Percentiles rank a stretch among this genome's conserved stretches.
Evolutionary conservation across 2,113 vertebrate genomes (phyloP).

Genomic region (Callipepla squamata): DNA sequence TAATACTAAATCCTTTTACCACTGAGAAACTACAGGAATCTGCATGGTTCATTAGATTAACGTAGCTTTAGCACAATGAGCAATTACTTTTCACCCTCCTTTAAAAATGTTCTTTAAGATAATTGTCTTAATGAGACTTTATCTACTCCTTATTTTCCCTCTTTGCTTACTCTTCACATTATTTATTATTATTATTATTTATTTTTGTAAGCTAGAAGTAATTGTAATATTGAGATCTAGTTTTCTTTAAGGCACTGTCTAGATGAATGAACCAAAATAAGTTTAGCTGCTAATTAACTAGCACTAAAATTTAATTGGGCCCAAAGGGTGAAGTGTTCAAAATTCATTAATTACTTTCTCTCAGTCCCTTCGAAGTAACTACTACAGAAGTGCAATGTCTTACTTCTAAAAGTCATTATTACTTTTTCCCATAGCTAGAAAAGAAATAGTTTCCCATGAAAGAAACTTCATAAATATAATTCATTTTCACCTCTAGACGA

Average conservation of each 20-base stretch:
- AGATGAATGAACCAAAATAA: constrained; percentile 71
- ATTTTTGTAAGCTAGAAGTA: constrained; percentile 3
- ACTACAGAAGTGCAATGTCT: constrained; percentile 17
- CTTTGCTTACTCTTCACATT: neutral
- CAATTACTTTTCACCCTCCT: constrained; percentile 62
- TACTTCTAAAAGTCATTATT: neutral
- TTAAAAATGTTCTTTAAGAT: constrained; percentile 45
- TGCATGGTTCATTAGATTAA: constrained; percentile 64
- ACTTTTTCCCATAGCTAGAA: neutral
- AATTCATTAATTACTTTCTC: constrained; percentile 77
- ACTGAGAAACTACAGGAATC: constrained; percentile 45
- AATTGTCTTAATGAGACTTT: constrained; percentile 51
- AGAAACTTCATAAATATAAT: neutral
- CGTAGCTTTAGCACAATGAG: constrained; percentile 24
- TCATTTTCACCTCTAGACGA: neutral
- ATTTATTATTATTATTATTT: constrained; percentile 35
- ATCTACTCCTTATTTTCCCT: neutral
- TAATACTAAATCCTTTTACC: constrained; percentile 68
- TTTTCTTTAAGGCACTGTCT: constrained; percentile 53
- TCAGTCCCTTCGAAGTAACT: constrained; percentile 33
- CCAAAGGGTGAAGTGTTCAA: constrained; percentile 76
- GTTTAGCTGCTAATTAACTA: constrained; percentile 77
- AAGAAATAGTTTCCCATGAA: neutral
- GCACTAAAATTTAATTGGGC: constrained; percentile 79
- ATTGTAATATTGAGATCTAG: constrained; percentile 36